Evolutionary conservation across 2,888 invertebrate genomes (phyloP).

Genomic region (Apodemia zela): DNA sequence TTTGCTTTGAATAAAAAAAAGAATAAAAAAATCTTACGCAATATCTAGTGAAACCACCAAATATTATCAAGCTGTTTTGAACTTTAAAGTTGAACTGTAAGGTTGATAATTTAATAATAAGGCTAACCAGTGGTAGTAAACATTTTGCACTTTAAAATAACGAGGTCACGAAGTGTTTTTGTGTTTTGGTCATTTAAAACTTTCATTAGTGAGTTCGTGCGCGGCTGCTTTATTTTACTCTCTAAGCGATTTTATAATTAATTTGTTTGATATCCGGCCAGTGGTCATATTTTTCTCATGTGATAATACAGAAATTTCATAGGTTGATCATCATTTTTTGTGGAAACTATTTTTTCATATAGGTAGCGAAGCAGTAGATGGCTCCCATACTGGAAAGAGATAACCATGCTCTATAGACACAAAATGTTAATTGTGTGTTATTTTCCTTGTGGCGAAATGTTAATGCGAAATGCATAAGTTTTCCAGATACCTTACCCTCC

Average conservation of each 20-base stretch:
- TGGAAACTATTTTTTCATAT: too few species aligned
- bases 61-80: conserved; percentile 22
- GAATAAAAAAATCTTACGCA: conserved; percentile 54
- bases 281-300: not conserved
- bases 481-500: too few species aligned
- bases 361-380: too few species aligned
- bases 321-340: too few species aligned
- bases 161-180: conserved; percentile 65
- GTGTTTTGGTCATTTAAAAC: conserved; percentile 69
- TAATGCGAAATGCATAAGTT: too few species aligned
- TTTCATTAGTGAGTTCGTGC: conserved; percentile 75
- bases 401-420: too few species aligned
- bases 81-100: conserved; percentile 3
- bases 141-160: conserved; percentile 60
- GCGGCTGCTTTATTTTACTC: conserved; percentile 58
- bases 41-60: conserved; percentile 23
- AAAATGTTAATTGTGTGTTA: too few species aligned
- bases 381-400: too few species aligned
- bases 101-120: conserved; percentile 20
- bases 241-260: conserved; percentile 50
- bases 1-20: conserved; percentile 65
- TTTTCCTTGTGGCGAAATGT: too few species aligned
- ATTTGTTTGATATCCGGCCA: conserved; percentile 32
- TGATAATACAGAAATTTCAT: too few species aligned
- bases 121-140: conserved; percentile 37